These are phyloP conservation scores for Heliangelus exortis DNA, from an alignment of 2,797 vertebrate species.

Conservation along the genomic window DNA sequence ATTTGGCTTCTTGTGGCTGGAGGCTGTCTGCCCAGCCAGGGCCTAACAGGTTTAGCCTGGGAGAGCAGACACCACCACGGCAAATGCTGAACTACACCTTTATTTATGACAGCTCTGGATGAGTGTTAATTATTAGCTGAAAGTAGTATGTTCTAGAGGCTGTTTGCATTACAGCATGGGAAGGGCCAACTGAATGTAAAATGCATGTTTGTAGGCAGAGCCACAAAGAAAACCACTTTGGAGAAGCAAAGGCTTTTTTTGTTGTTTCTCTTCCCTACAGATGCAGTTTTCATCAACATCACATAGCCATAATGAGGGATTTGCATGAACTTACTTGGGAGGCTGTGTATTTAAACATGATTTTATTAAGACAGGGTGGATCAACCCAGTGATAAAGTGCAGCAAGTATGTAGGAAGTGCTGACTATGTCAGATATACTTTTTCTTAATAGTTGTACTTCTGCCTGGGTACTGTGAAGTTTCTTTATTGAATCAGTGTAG, in stretches of 20 bases:
- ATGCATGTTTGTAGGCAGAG: not conserved
- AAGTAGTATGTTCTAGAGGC: not conserved
- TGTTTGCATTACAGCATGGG: conserved; percentile 40
- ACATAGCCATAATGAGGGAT: not conserved
- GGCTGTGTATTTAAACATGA: not conserved
- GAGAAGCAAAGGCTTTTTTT: not conserved
- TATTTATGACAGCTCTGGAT: conserved; percentile 37
- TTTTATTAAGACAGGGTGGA: conserved; percentile 27
- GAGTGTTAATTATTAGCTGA: conserved; percentile 67
- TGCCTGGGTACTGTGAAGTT: not conserved
- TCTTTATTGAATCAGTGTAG: not conserved
- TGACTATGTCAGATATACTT: conserved; percentile 14
- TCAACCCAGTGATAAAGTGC: not conserved
- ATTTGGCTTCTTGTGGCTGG: not conserved
- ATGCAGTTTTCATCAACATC: not conserved
- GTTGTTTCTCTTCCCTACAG: not conserved
- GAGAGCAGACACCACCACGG: not conserved
- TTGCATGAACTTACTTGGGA: not conserved
- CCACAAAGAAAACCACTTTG: not conserved
- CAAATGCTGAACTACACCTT: conserved; percentile 10
- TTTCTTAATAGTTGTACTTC: conserved; percentile 19
- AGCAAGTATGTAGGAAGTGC: conserved; percentile 21
- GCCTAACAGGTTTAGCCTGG: not conserved
- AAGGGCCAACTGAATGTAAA: conserved; percentile 25
- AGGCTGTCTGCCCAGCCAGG: not conserved